These are phyloP conservation scores for Eretmochelys imbricata DNA, from an alignment of 2,113 vertebrate species.

Conservation along the genomic window DNA sequence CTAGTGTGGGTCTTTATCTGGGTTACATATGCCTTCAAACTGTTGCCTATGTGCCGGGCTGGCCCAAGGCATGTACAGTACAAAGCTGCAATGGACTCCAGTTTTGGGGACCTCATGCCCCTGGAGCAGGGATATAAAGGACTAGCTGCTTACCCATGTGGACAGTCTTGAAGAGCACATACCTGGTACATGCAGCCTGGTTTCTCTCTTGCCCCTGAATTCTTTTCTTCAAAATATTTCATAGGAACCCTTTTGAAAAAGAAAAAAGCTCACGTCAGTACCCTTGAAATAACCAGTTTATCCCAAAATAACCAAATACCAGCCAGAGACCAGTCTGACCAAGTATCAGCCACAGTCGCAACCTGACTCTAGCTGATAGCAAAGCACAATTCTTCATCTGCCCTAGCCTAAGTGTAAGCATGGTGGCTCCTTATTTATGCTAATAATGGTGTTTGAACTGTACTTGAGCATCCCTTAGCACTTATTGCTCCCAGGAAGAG, in stretches of 20 bases:
- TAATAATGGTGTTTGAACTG: not conserved
- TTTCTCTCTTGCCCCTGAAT: not conserved
- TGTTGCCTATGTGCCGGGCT: not conserved
- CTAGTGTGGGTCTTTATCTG: not conserved
- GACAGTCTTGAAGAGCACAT: not conserved
- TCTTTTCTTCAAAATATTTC: not conserved
- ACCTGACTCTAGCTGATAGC: not conserved
- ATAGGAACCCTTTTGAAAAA: not conserved
- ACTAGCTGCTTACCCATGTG: not conserved
- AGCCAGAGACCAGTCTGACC: not conserved
- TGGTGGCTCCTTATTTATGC: not conserved
- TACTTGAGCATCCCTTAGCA: not conserved
- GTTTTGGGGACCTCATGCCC: not conserved
- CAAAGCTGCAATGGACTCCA: not conserved
- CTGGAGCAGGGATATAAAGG: rapidly evolving
- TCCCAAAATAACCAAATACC: not conserved
- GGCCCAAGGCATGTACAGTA: not conserved
- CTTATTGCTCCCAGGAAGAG: not conserved
- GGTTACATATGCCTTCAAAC: not conserved
- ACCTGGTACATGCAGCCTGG: not conserved
- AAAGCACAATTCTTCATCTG: constrained; percentile 4
- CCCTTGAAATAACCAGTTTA: not conserved
- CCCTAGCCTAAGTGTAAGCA: not conserved
- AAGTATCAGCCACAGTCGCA: not conserved
- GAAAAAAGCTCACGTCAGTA: not conserved